Evolutionary conservation across 2,797 vertebrate genomes (phyloP), one percentile per base, ranked within the genome.

Genomic region (Gambusia yucatana): DNA sequence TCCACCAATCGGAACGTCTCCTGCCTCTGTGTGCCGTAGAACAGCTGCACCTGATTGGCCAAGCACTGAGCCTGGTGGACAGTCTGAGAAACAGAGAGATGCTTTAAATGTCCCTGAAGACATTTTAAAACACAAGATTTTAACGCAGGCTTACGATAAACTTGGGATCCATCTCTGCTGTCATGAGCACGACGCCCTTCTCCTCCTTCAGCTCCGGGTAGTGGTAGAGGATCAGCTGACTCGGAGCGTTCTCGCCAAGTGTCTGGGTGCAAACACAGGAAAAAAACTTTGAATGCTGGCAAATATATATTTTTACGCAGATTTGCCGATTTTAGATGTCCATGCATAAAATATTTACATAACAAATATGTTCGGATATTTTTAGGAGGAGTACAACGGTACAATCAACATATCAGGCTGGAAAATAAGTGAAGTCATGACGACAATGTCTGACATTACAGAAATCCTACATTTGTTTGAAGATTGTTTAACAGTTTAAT

Each of bases 1-100:
- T 99, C 97, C 78, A 99, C 97, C 88, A 98, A 72, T 11, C 81
- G 88, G 0, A 94, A 98, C 55, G 95, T 97, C 92, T 97, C 94
- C 0, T 95, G 93, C 81, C 92, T 91, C 80, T 97, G 95, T 0
- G 97, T 95, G 9, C 96, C 96, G n/a, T 99, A 99, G 95, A 99
- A 99, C n/a, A 99, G 96, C 92, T 99, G 97, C 86, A 98, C 97
- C 93, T 99, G 97, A 94, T 95, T 99, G 69, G 98, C 98, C 83
- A 99, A 93, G 87, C 98, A 99, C 93, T 98, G 98, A 3, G 98
- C 97, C 92, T 98, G 97, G 0, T 95, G 96, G 67, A 98, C 95
- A 2, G 92, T 96, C 98, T 99, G 96, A 67, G 6, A 73, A 65
- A 47, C 7, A 36, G 52, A 25, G 3, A 69, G 72, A 77, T 0